These are phyloP conservation scores for Nemurella pictetii DNA, from an alignment of 2,888 invertebrate genomes.

Conservation along the genomic window DNA sequence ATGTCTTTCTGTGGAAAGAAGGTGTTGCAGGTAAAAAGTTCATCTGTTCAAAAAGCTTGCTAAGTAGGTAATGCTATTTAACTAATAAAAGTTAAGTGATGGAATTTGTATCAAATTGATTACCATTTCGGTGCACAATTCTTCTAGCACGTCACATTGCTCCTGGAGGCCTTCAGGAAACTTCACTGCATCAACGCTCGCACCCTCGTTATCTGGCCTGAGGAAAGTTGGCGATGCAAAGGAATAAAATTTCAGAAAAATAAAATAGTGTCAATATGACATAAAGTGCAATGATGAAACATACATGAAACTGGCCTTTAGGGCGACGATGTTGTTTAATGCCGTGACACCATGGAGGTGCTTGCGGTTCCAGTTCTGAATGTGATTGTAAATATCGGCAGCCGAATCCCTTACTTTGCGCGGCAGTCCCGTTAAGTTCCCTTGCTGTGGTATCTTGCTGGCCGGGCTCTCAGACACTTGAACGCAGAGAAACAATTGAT, in stretches of 20 bases:
- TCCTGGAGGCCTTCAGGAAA: slow-evolving; percentile 47
- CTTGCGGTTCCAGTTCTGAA: slow-evolving; percentile 58
- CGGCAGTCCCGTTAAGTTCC: slow-evolving; percentile 60
- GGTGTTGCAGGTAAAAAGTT: slow-evolving; percentile 43
- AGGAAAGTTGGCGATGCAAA: background rate
- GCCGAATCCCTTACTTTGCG: slow-evolving; percentile 59
- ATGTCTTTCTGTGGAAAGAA: slow-evolving; percentile 45
- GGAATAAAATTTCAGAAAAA: background rate
- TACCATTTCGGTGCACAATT: slow-evolving; percentile 47
- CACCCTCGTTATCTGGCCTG: background rate
- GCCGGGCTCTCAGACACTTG: slow-evolving; percentile 53
- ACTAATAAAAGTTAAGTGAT: background rate
- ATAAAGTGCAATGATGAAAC: background rate
- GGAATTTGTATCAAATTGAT: slow-evolving; percentile 5
- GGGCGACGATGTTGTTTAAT: slow-evolving; percentile 37
- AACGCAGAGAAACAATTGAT: slow-evolving; percentile 41
- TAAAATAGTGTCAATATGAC: background rate
- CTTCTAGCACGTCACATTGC: slow-evolving; percentile 47
- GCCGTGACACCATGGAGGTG: slow-evolving; percentile 53
- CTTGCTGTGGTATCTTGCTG: slow-evolving; percentile 48
- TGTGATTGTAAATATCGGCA: slow-evolving; percentile 58
- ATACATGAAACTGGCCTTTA: slow-evolving; percentile 34
- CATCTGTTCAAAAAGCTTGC: too few species aligned
- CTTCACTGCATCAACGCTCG: slow-evolving; percentile 39
- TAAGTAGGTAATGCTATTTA: background rate